Conservation (phyloP, 2,888 invertebrate species). For the Diplolepis rosae region DNA sequence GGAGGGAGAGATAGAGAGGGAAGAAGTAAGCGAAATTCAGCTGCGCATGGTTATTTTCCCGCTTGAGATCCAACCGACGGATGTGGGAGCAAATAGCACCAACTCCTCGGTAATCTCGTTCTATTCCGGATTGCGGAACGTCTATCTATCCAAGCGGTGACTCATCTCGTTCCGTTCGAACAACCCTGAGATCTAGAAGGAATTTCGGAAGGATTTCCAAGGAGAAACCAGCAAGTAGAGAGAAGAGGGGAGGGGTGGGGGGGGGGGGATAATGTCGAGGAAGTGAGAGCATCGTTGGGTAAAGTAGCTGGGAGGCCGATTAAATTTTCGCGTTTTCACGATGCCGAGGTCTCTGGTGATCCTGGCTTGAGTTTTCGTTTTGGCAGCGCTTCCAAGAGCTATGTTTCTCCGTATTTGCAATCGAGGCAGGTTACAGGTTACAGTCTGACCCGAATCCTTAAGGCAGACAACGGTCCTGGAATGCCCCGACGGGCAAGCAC, state of each 20-base stretch:
- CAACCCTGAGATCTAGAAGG: slow-evolving; percentile 39
- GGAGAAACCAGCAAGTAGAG: slow-evolving; percentile 18
- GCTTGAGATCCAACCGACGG: slow-evolving; percentile 39
- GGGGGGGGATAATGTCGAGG: slow-evolving; percentile 14
- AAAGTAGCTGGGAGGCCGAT: slow-evolving; percentile 49
- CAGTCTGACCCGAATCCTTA: slow-evolving; percentile 69
- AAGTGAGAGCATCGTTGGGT: slow-evolving; percentile 39
- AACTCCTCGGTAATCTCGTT: slow-evolving; percentile 44
- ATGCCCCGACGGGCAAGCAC: slow-evolving; percentile 61
- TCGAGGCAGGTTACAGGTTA: slow-evolving; percentile 68
- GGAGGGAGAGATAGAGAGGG: slow-evolving; percentile 26
- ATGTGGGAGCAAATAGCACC: slow-evolving; percentile 30
- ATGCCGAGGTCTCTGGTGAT: slow-evolving; percentile 47
- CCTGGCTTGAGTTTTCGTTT: slow-evolving; percentile 67
- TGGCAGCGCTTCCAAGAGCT: slow-evolving; percentile 64
- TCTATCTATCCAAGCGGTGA: slow-evolving; percentile 37
- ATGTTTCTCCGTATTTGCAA: slow-evolving; percentile 66
- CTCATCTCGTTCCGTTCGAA: slow-evolving; percentile 39
- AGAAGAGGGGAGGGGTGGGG: slow-evolving; percentile 34
- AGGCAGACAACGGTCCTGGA: slow-evolving; percentile 62
- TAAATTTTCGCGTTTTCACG: slow-evolving; percentile 62
- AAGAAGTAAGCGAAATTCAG: slow-evolving; percentile 33
- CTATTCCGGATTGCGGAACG: slow-evolving; percentile 36
- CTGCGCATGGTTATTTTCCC: slow-evolving; percentile 36
- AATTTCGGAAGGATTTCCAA: slow-evolving; percentile 31